Conservation (phyloP, 1,140 invertebrate species). For the Chironomus tepperi region DNA sequence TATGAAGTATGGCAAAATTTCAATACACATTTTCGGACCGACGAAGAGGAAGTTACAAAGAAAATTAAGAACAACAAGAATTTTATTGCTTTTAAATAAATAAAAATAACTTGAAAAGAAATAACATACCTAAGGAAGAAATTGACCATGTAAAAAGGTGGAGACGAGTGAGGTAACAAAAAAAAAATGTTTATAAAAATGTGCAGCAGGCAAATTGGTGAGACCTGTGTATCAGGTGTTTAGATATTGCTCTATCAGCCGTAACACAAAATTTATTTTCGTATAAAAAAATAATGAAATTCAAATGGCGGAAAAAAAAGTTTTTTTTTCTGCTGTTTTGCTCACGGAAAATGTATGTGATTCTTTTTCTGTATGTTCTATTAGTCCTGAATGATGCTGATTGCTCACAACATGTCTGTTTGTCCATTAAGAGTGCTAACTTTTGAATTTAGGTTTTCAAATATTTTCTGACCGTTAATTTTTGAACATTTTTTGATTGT, state of each 20-base stretch:
- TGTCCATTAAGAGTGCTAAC: no score
- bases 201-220: background rate
- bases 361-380: no score
- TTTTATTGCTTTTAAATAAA: conserved; percentile 9
- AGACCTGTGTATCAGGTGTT: background rate
- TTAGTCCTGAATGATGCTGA: no score
- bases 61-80: background rate
- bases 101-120: background rate
- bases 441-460: no score
- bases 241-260: background rate
- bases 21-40: background rate
- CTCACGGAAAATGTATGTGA: background rate
- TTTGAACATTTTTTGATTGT: no score
- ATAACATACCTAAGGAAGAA: background rate
- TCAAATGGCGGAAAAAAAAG: background rate
- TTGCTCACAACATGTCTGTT: no score
- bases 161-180: background rate
- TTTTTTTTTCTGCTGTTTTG: background rate
- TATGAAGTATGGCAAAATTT: background rate
- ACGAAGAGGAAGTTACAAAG: conserved; percentile 7
- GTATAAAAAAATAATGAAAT: background rate
- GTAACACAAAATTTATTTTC: background rate
- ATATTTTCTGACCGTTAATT: no score
- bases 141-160: background rate
- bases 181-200: background rate